A percentile compares a stretch with the other conserved stretches of the same genome.
Evolutionary conservation across 2,797 vertebrate species (phyloP).

Genomic region (Lepilemur septentrionalis): DNA sequence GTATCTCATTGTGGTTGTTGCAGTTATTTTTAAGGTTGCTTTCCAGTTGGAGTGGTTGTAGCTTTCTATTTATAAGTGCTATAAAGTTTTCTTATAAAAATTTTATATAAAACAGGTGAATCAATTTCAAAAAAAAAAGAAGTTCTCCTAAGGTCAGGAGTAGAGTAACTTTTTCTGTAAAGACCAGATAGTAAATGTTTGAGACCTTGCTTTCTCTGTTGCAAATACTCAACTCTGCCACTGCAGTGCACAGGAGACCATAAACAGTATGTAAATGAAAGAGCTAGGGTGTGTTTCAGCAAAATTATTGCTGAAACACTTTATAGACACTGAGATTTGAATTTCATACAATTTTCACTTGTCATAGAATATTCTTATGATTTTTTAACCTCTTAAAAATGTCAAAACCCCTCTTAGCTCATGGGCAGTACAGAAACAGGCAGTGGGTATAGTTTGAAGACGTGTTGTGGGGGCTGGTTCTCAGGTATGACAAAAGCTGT

Average conservation of each 20-base stretch:
- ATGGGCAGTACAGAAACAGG: background rate
- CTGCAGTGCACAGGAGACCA: background rate
- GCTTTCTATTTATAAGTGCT: background rate
- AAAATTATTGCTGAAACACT: background rate
- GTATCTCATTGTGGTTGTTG: background rate
- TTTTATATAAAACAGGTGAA: background rate
- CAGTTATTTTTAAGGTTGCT: background rate
- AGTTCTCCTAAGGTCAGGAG: background rate
- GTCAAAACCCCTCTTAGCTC: background rate
- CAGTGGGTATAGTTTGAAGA: background rate
- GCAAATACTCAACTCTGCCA: background rate
- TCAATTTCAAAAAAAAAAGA: constrained; percentile 15
- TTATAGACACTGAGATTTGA: background rate
- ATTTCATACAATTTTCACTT: background rate
- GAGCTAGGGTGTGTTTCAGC: background rate
- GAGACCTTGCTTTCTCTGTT: background rate
- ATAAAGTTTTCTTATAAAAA: background rate
- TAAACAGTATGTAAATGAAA: background rate
- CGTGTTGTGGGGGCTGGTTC: background rate
- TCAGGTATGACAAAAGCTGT: background rate
- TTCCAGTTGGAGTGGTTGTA: background rate
- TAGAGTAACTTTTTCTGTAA: background rate
- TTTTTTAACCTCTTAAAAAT: background rate
- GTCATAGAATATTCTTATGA: background rate
- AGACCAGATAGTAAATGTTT: background rate